Conservation (phyloP, 2,797 vertebrate species). For the Scolopax bukidnonensis region DNA sequence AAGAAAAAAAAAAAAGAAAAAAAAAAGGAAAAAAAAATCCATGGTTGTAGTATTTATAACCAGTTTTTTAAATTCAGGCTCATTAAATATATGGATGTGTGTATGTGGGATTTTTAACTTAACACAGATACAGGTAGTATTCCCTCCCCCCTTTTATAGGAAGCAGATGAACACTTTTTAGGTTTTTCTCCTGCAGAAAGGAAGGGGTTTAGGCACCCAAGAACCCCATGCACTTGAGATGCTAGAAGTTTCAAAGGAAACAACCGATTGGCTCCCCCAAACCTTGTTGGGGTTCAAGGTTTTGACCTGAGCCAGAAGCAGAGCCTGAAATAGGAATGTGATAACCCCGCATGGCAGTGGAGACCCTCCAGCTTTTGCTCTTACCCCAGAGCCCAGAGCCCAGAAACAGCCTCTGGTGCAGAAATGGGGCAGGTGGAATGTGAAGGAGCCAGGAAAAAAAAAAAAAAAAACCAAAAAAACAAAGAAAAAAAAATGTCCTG, state of each 20-base stretch:
- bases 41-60: not conserved
- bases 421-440: not conserved
- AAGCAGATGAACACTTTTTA: not conserved
- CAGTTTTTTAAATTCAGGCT: not conserved
- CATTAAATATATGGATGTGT: not conserved
- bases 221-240: not conserved
- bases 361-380: not conserved
- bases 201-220: not conserved
- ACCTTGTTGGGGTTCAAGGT: not conserved
- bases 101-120: not conserved
- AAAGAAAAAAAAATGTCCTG: not conserved
- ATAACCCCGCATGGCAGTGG: not conserved
- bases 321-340: not conserved
- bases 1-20: not conserved
- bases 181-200: not conserved
- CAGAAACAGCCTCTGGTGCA: not conserved
- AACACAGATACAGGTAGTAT: not conserved
- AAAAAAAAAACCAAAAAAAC: not conserved
- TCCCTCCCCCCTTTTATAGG: not conserved
- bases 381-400: not conserved
- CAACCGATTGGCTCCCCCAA: not conserved
- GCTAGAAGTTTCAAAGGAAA: not conserved
- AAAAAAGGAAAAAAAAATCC: not conserved
- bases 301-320: not conserved
- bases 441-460: not conserved